Evolutionary conservation across 2,888 invertebrate genomes (phyloP).

Genomic region (Vandiemenella viatica): DNA sequence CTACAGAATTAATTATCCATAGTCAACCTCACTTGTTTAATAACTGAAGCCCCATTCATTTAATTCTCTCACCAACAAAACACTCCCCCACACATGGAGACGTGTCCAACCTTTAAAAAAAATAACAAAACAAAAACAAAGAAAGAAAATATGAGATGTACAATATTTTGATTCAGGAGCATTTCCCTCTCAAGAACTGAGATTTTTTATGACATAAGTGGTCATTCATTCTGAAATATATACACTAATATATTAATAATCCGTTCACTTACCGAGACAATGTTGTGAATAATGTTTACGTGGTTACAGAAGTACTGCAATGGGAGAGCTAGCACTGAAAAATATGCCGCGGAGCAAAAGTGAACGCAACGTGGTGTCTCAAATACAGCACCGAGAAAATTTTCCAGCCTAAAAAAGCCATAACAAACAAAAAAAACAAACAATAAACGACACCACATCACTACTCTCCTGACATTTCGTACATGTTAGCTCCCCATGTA

Average conservation of each 20-base stretch:
- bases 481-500: background rate
- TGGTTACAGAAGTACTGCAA: background rate
- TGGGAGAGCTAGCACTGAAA: background rate
- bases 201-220: no score
- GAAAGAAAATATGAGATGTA: background rate
- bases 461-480: background rate
- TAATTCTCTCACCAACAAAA: no score
- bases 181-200: constrained; percentile 7
- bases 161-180: constrained; percentile 9
- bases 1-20: no score
- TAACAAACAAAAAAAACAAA: background rate
- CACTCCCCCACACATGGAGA: background rate
- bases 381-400: no score
- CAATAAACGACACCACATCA: no score
- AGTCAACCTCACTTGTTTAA: no score
- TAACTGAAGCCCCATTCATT: no score
- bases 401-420: background rate
- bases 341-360: background rate
- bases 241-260: no score
- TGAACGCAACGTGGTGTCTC: background rate
- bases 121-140: no score
- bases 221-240: no score
- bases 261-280: constrained; percentile 5
- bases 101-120: background rate
- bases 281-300: constrained; percentile 1